Base-by-base conservation (phyloP, 2,888 invertebrate genomes). In the Sarcophaga caerulescens region DNA sequence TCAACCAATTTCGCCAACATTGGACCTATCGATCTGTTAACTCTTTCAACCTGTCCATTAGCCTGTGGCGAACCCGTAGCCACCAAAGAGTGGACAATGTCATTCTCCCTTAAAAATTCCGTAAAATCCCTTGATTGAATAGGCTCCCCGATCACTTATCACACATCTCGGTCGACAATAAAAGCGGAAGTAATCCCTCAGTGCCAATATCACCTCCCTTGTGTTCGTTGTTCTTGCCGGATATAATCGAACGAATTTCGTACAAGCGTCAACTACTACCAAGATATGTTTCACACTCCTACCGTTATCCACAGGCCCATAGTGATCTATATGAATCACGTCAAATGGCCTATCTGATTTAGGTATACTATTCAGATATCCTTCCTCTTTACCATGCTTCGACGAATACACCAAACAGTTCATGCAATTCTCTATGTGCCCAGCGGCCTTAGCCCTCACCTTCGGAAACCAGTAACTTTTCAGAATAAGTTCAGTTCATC, bases 21-120 rank as follows among this genome's bases (percentile, higher is more conserved):
- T 35, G 89, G 84, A 0, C 65, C 79, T 3, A 89, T n/a, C 11
- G 65, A 85, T 21, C 87, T 83, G 59, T 89, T 89, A 0, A 89
- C 81, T 44, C 88, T 82, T 75, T 90, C 89, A 0, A 89, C 89
- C 19, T 88, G 89, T 0, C 89, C 89, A 59, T 89, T 88, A 4
- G 89, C 85, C 62, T 88, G 88, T 11, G 88, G 87, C 6, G 87
- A 88, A 10, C 81, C 87, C 4, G 85, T 87, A 4, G 88, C 87
- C 1, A 88, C 75, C 21, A 81, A 84, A 11, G 87, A 57, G 25
- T 88, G 88, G 35, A 73, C 21, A 14, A 89, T 68, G 25, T 82
- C 83, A 21, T 85, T 74, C 11, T 71, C 62, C 5, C 63, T 25
- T 57, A 88, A 69, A 84, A 87, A 89, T 45, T 71, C 45, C 25